Evolutionary conservation across 1,140 invertebrate genomes (phyloP).

Genomic region (Acyrthosiphon pisum): DNA sequence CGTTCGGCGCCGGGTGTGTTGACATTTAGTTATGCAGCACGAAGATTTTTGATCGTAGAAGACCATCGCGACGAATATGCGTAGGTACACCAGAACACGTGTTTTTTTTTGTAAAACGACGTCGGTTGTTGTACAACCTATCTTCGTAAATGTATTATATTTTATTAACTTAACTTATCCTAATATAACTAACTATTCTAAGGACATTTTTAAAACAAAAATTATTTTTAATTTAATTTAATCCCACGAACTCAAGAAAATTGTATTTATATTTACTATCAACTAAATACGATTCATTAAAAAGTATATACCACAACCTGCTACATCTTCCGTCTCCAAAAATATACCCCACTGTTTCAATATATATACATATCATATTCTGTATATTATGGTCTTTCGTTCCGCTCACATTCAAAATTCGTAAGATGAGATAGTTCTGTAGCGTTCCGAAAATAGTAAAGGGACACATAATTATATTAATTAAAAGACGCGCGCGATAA

Average conservation of each 20-base stretch:
- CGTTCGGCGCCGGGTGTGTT: neutral
- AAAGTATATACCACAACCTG: neutral
- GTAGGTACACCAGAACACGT: neutral
- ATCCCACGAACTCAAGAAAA: neutral
- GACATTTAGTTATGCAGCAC: neutral
- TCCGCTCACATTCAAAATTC: neutral
- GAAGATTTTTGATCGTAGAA: neutral
- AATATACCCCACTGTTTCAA: neutral
- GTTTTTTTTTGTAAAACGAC: neutral
- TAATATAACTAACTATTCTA: too few species aligned
- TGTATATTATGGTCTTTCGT: neutral
- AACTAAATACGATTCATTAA: neutral
- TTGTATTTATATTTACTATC: neutral
- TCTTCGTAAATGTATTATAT: neutral
- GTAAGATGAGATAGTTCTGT: neutral
- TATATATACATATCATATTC: neutral
- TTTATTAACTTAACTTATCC: too few species aligned
- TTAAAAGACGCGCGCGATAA: neutral
- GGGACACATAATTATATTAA: neutral
- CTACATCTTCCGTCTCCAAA: neutral
- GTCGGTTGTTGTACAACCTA: neutral
- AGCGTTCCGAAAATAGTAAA: neutral
- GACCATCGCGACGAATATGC: neutral
- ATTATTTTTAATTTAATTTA: neutral
- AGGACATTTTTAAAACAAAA: neutral